These are phyloP conservation scores for Semaprochilodus insignis DNA, from an alignment of 2,797 vertebrate genomes.

Conservation along the genomic window DNA sequence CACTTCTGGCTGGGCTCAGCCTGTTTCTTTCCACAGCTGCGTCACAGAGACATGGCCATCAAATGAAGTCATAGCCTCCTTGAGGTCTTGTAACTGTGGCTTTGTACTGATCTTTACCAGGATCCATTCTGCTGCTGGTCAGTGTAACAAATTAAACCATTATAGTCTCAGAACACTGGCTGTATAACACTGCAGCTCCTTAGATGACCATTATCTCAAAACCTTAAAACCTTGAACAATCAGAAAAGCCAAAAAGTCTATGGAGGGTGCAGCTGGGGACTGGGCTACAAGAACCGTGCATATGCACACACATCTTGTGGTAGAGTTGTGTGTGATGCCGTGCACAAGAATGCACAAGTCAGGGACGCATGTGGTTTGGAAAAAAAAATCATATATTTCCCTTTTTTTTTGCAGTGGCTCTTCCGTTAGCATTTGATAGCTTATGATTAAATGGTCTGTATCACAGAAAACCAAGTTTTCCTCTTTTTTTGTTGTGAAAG, in stretches of 20 bases:
- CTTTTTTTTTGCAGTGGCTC: too few relatives aligned
- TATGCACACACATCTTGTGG: background rate
- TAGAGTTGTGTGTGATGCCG: background rate
- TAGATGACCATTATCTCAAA: background rate
- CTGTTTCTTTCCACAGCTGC: slow-evolving; percentile 57
- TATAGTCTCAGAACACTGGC: background rate
- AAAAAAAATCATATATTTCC: too few relatives aligned
- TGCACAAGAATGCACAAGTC: background rate
- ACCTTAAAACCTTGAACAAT: background rate
- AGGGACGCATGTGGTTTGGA: too few relatives aligned
- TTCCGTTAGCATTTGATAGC: too few relatives aligned
- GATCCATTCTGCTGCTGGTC: background rate
- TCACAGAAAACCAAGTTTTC: too few relatives aligned
- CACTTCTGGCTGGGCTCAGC: slow-evolving; percentile 15
- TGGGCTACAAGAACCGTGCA: too few relatives aligned
- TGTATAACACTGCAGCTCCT: background rate
- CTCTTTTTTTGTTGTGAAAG: too few relatives aligned
- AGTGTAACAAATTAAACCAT: background rate
- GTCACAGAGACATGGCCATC: slow-evolving; percentile 32
- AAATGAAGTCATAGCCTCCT: slow-evolving; percentile 36
- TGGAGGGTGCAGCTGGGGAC: background rate
- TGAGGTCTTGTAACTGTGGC: slow-evolving; percentile 25
- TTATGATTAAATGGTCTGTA: too few relatives aligned
- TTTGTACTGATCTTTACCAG: background rate
- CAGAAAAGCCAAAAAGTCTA: background rate